Evolutionary conservation across 2,797 vertebrate genomes (phyloP).

Genomic region (Setipinna tenuifilis): DNA sequence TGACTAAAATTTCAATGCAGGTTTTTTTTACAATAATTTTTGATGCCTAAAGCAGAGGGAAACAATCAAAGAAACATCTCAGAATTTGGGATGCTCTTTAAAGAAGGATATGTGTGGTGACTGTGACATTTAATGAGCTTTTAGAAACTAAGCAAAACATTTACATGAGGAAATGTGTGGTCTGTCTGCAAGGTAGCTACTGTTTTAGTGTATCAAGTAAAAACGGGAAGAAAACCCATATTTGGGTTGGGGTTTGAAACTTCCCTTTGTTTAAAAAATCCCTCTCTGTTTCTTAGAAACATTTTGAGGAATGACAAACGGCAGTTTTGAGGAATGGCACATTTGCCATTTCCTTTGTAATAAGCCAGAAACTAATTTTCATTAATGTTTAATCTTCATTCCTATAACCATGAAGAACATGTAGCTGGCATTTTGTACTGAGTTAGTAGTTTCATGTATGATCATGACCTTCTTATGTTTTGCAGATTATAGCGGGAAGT

Average conservation of each 20-base stretch:
- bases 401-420: background rate
- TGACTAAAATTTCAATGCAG: slow-evolving; percentile 30
- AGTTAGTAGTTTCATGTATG: background rate
- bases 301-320: background rate
- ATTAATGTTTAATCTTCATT: no score
- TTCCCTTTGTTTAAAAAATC: background rate
- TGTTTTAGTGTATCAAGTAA: slow-evolving; percentile 4
- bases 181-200: slow-evolving; percentile 33
- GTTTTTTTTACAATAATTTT: slow-evolving; percentile 30
- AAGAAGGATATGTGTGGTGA: slow-evolving; percentile 43
- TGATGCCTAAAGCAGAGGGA: slow-evolving; percentile 30
- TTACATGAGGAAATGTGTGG: slow-evolving; percentile 37
- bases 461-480: background rate
- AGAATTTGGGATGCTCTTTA: slow-evolving; percentile 48
- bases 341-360: background rate
- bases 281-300: background rate
- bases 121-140: slow-evolving; percentile 42
- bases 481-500: background rate
- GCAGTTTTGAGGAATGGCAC: background rate
- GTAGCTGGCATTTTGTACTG: background rate
- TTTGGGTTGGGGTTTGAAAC: slow-evolving; percentile 27
- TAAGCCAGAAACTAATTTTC: background rate
- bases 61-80: slow-evolving; percentile 54
- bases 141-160: slow-evolving; percentile 45
- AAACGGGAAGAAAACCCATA: slow-evolving; percentile 34